Base-by-base conservation (phyloP, 35 echinoderm and acorn worm genomes). In the Apostichopus californicus region DNA sequence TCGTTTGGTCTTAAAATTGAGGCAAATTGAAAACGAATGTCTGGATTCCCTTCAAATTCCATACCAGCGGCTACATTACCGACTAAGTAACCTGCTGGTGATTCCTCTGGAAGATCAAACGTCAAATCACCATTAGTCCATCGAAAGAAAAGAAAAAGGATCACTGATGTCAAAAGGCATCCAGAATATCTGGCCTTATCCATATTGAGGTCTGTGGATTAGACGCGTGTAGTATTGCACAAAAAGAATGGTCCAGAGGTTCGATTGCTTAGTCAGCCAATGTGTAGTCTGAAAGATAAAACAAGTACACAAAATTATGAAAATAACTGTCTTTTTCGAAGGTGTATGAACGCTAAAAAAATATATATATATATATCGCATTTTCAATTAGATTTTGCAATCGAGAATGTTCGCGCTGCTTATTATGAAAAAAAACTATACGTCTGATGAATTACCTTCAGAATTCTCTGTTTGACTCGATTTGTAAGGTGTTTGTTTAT, bases 21-120 rank as follows among this genome's bases (percentile, higher is more conserved):
- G 12, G 91, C 63, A 58, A 95, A 79, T 21, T 95, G 94, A 81
- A 92, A 95, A 4, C 90, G 81, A 22, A 90, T 92, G 12, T 78
- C 90, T 53, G 90, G 55, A 55, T 87, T 34, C 4, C 83, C 86
- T 54, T 73, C 54, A 1, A 92, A 23, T 46, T 92, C 60, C 17
- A 95, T 80, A 18, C 91, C 90, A 6, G 63, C 8, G 26, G 84
- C 94, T 14, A 95, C 66, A 60, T 92, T 95, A 8, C 94, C 94
- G 24, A 95, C 90, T 25, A 63, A 61, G 21, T 87, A 92, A 34
- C 59, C 94, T 10, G 64, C 77, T 1, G 71, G 61, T 60, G 91
- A 91, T 79, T 95, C 89, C 18, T 91, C 94, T 53, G 85, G 64
- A 21, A 95, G 46, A 10, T 92, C 90, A 75, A 92, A 95, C 24